These are phyloP conservation scores for Paedocypris sp. DNA, from an alignment of 2,113 vertebrate genomes.

Conservation along the genomic window DNA sequence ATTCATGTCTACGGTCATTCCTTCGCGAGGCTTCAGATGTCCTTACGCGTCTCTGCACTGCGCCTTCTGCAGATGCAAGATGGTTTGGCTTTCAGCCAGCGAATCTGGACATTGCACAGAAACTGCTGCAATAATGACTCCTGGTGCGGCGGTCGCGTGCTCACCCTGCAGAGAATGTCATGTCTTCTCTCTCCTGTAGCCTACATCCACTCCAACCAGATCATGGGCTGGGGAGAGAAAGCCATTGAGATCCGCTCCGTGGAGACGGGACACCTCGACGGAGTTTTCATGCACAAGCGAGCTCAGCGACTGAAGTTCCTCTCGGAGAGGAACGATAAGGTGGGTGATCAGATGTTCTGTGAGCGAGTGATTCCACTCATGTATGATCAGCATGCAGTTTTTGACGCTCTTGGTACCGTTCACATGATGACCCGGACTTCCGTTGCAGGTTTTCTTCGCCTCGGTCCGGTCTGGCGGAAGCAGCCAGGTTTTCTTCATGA, in stretches of 20 bases:
- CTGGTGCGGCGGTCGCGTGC: conserved; percentile 44
- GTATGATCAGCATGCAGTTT: too few species aligned
- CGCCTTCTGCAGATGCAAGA: too few species aligned
- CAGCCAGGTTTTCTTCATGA: conserved; percentile 99
- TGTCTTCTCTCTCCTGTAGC: conserved; percentile 62
- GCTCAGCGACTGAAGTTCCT: conserved; percentile 99
- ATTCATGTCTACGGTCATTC: too few species aligned
- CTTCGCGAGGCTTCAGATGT: too few species aligned
- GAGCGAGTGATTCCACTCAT: too few species aligned
- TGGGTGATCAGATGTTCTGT: too few species aligned
- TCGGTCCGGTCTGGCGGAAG: conserved; percentile 97
- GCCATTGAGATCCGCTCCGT: conserved; percentile 99
- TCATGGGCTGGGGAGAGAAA: conserved; percentile 99
- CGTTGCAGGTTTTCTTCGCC: conserved; percentile 93
- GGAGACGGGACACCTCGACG: conserved; percentile 98
- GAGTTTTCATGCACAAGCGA: conserved; percentile 99
- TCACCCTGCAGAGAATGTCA: too few species aligned
- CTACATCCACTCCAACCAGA: conserved; percentile 99
- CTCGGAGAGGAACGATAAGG: conserved; percentile 98
- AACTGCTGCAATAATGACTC: conserved; percentile 68
- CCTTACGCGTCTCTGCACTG: too few species aligned
- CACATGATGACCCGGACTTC: too few species aligned
- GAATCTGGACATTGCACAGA: conserved; percentile 48
- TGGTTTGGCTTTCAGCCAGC: too few species aligned
- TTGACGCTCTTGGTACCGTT: too few species aligned